phyloP scores from a whole-genome alignment of 2,113 vertebrate genomes.

The Herpailurus yagouaroundi region DNA sequence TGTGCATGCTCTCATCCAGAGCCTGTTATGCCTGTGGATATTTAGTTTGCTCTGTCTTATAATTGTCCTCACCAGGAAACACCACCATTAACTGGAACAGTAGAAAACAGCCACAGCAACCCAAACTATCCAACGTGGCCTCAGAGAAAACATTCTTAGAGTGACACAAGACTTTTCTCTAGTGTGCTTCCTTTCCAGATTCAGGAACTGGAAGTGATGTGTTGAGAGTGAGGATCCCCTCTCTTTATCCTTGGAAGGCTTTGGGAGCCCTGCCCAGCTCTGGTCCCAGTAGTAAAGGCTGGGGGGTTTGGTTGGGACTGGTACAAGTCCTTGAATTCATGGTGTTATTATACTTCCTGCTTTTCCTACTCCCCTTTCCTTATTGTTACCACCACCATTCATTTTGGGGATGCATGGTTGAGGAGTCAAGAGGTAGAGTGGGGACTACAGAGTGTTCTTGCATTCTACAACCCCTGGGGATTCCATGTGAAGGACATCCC shows the following conservation, averaged over 20 bases:
- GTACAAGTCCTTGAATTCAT: not conserved
- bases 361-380: not conserved
- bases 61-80: not conserved
- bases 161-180: not conserved
- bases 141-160: not conserved
- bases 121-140: not conserved
- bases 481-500: not conserved
- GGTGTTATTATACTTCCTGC: not conserved
- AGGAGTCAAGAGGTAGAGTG: not conserved
- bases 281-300: not conserved
- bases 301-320: no score
- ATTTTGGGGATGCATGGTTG: not conserved
- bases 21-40: not conserved
- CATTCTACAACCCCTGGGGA: not conserved
- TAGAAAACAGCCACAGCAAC: not conserved
- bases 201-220: not conserved
- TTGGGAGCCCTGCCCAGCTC: not conserved
- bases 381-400: not conserved
- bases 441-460: not conserved
- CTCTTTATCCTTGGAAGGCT: not conserved
- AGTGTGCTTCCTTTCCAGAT: not conserved
- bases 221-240: not conserved
- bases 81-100: not conserved
- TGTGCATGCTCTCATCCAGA: not conserved
- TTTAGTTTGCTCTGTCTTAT: not conserved